Conservation (phyloP, 2,797 vertebrate species). For the Rhabdomys pumilio region DNA sequence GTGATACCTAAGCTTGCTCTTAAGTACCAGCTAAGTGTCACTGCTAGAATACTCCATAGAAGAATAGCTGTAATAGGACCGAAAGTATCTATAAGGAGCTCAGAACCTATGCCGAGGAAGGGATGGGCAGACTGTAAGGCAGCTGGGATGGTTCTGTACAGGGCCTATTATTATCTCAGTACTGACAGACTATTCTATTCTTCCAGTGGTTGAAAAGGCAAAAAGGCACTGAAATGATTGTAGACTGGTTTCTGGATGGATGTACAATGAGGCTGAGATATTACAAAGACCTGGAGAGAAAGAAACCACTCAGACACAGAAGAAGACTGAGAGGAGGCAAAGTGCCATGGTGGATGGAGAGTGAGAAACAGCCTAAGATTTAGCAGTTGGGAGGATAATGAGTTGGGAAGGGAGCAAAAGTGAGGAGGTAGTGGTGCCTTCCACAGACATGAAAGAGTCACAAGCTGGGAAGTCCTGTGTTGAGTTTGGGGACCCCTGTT, state of each 20-base stretch:
- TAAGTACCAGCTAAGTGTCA: neutral
- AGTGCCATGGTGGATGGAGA: neutral
- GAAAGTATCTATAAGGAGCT: neutral
- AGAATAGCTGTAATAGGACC: neutral
- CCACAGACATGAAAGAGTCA: no score
- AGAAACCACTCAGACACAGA: neutral
- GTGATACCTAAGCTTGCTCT: neutral
- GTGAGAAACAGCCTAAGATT: no score
- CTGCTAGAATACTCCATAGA: rapidly evolving
- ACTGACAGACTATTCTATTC: neutral
- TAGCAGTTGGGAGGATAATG: rapidly evolving
- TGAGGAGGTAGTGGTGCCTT: rapidly evolving
- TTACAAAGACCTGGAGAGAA: rapidly evolving
- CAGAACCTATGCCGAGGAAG: neutral
- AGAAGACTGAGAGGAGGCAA: no score
- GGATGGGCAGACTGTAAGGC: rapidly evolving
- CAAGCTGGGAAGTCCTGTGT: no score
- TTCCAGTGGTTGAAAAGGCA: neutral
- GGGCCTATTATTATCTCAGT: rapidly evolving
- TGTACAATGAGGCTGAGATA: no score
- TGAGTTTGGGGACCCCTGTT: neutral
- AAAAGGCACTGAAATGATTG: neutral
- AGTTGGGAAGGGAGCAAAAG: neutral
- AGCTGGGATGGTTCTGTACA: rapidly evolving
- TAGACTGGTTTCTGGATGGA: neutral